These are phyloP conservation scores for Drosophila sechellia DNA, from an alignment of 1,140 invertebrate species.

Conservation along the genomic window DNA sequence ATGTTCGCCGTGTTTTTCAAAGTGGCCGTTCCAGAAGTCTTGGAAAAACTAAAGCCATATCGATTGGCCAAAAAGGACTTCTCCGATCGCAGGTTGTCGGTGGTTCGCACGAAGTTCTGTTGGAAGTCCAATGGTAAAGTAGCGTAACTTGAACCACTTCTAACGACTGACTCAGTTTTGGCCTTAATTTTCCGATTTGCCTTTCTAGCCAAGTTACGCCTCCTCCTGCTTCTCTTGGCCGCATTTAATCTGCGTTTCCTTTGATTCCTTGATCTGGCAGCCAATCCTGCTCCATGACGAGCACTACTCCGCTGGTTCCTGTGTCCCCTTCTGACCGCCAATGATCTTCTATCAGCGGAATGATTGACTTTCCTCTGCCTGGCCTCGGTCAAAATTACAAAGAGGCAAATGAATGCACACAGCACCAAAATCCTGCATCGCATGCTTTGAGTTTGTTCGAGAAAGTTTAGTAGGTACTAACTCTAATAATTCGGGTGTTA, in stretches of 20 bases:
- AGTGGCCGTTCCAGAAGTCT: background rate
- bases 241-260: slow-evolving; percentile 7
- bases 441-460: slow-evolving; percentile 14
- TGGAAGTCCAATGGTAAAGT: slow-evolving; percentile 31
- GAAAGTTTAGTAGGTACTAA: slow-evolving; percentile 30
- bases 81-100: slow-evolving; percentile 24
- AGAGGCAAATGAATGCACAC: slow-evolving; percentile 31
- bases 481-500: background rate
- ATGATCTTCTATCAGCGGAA: background rate
- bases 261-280: slow-evolving; percentile 5
- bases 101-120: slow-evolving; percentile 37
- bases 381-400: slow-evolving; percentile 30
- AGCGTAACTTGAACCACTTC: background rate
- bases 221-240: slow-evolving; percentile 11
- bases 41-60: slow-evolving; percentile 30
- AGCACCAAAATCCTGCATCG: slow-evolving; percentile 26
- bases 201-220: slow-evolving; percentile 4
- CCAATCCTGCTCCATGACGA: background rate
- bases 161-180: background rate
- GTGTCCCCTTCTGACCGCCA: background rate
- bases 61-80: slow-evolving; percentile 26
- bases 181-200: background rate
- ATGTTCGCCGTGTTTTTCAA: slow-evolving; percentile 31
- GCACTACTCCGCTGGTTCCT: slow-evolving; percentile 2
- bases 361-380: slow-evolving; percentile 10